Evolutionary conservation across 2,888 invertebrate species (phyloP).

Genomic region (Stenichneumon culpator): DNA sequence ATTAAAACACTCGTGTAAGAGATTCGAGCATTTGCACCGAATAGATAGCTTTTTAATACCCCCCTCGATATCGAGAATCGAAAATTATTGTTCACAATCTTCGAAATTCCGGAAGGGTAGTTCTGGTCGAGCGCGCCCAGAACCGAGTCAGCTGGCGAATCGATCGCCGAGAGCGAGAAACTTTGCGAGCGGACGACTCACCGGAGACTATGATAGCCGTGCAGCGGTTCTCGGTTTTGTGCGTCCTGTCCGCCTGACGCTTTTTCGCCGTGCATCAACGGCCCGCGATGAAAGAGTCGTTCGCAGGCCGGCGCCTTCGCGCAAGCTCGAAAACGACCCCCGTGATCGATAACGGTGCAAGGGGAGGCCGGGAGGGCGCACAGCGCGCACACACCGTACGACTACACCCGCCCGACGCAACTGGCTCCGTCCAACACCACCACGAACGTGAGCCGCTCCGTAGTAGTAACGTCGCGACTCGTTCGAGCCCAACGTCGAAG

Average conservation of each 20-base stretch:
- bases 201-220: background rate
- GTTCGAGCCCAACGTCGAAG: conserved; percentile 44
- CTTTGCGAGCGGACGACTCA: conserved; percentile 15
- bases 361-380: conserved; percentile 53
- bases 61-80: background rate
- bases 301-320: conserved; percentile 50
- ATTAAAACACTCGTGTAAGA: conserved; percentile 68
- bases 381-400: conserved; percentile 24
- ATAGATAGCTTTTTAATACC: conserved; percentile 55
- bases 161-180: background rate
- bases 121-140: no score
- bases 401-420: conserved; percentile 39
- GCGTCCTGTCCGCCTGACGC: conserved; percentile 4
- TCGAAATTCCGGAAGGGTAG: background rate
- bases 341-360: conserved; percentile 79
- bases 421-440: conserved; percentile 23
- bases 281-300: background rate
- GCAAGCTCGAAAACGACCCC: conserved; percentile 67
- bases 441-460: conserved; percentile 39
- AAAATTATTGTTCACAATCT: conserved; percentile 7
- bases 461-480: conserved; percentile 55
- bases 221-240: background rate
- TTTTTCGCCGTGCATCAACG: conserved; percentile 17
- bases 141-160: background rate
- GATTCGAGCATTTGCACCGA: background rate